Evolutionary conservation across 2,113 vertebrate species (phyloP).

Genomic region (Enhydra lutris): DNA sequence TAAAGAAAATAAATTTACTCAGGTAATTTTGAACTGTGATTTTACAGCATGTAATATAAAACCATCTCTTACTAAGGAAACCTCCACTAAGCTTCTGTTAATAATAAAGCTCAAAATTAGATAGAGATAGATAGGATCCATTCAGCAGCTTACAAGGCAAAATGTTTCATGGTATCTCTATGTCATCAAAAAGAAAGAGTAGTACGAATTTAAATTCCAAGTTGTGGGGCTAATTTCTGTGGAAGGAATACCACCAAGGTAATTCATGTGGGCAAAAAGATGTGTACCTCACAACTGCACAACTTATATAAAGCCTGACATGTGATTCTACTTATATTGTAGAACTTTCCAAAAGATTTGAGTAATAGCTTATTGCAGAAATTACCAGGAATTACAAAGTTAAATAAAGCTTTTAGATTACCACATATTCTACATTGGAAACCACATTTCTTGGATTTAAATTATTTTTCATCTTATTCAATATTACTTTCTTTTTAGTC

Average conservation of each 20-base stretch:
- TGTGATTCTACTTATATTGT: not conserved
- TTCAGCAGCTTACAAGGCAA: not conserved
- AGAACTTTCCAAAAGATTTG: not conserved
- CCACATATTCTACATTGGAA: not conserved
- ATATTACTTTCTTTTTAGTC: not conserved
- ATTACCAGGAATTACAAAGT: not conserved
- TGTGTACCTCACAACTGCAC: fast-evolving
- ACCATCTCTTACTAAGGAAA: slow-evolving; percentile 54
- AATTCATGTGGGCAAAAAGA: fast-evolving
- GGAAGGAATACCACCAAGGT: fast-evolving
- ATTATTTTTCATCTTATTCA: not conserved
- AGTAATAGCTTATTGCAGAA: not conserved
- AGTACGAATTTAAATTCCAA: not conserved
- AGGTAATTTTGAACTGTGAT: slow-evolving; percentile 74
- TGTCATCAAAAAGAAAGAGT: not conserved
- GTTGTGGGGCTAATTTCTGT: not conserved
- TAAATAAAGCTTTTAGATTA: not conserved
- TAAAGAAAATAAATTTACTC: slow-evolving; percentile 76
- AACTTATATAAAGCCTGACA: not conserved
- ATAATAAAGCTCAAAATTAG: slow-evolving; percentile 56
- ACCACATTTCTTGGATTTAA: not conserved
- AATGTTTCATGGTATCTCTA: not conserved
- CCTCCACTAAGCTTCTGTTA: slow-evolving; percentile 5
- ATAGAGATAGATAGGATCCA: not conserved
- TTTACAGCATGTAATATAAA: slow-evolving; percentile 67